Evolutionary conservation across 2,797 vertebrate species (phyloP), one percentile per base, ranked within the genome.

Genomic region (Psittacula derbiana): DNA sequence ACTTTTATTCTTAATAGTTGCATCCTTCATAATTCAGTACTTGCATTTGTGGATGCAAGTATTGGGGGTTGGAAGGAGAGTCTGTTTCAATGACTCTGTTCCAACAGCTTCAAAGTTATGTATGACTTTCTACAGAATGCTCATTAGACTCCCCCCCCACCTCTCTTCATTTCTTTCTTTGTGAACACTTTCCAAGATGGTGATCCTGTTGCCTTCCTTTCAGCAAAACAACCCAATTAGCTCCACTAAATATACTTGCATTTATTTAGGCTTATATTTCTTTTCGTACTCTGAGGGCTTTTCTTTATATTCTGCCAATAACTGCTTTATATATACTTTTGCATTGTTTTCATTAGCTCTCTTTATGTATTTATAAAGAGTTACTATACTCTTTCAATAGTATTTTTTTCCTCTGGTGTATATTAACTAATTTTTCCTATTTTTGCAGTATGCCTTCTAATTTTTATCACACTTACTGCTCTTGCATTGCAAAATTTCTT

Each of bases 241-340:
- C 47, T 60, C 84, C 52, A 49, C 38, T 94, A 87, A 91, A 87
- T 75, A 44, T 76, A 20, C 58, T 81, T 84, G 50, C 27, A n/a
- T 85, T 83, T 85, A 50, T 86, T 92, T 62, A 79, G 66, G 19
- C 44, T 81, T 78, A 49, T 75, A 93, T 91, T 81, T 87, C n/a
- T 73, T 85, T 61, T 61, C 14, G 7, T 80, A 24, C 25, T 73
- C 80, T 3, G 28, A 66, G 80, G 36, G 19, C 49, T n/a, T 92
- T 88, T 86, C 49, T 82, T 94, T 49, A 28, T 86, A 12, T 43
- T 53, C 49, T 76, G 65, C 66, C 60, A 64, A 23, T 66, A 75
- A 43, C 52, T 53, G 28, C 40, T 93, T 90, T 73, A 23, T 31
- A 19, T 28, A 28, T 12, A 52, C 16, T 17, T 61, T 55, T 30